Evolutionary conservation across 2,113 vertebrate genomes (phyloP), one percentile per base, ranked within the genome.

Genomic region (Oncorhynchus mykiss): DNA sequence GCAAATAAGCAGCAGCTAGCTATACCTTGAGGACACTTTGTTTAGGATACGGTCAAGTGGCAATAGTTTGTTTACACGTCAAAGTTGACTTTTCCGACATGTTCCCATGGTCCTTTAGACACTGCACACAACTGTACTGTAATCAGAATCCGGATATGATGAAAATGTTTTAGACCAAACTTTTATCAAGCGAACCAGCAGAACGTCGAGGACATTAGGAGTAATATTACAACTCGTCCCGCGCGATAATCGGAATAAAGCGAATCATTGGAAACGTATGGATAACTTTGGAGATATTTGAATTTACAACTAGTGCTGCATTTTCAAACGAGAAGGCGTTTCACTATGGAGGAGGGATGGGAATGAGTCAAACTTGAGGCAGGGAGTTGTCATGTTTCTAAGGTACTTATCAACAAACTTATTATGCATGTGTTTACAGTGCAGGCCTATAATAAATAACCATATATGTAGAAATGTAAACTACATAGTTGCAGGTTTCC

Each of bases 111-210:
- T 54, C 49, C 14, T 54, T 54, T 4, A 54, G 51, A 45, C 25
- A 12, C 74, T 12, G 12, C 11, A 12, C 14, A 14, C 27, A 78
- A 75, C 59, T 80, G 72, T 34, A 1, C 31, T 34, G 31, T 75
- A 72, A 67, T 13, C 81, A 88, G 84, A 88, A 94, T 95, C 95
- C 95, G 95, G 96, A 97, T 94, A 91, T 95, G 95, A 95, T 95
- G 95, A 92, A 94, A 92, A 88, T 79, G 90, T 85, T 86, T 88
- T 16, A 82, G 87, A 78, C 85, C 5, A 73, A 82, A 74, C 85
- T 74, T 71, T 87, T 62, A 78, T 25, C 60, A 72, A 45, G 82
- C 29, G 78, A 87, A 86, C 72, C 54, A 78, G 24, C 73, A 60
- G 73, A 75, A 14, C 86, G 70, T 79, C 77, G 82, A 74, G 62